These are phyloP conservation scores for Aldrovandia affinis DNA, from an alignment of 2,797 vertebrate genomes.

Conservation along the genomic window DNA sequence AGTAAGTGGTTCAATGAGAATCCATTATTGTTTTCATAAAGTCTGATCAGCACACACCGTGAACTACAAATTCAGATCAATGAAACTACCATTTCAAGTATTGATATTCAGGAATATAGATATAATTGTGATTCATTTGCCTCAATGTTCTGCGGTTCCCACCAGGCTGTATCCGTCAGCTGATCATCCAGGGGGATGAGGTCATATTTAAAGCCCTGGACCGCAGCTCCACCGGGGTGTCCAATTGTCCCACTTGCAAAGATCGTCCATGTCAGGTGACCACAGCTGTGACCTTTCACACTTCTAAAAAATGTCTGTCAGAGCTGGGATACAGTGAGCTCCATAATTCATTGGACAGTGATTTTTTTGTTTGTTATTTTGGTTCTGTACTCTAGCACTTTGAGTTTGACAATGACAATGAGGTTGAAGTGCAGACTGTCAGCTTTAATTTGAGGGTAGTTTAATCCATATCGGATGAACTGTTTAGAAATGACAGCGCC, in stretches of 20 bases:
- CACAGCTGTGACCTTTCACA: background rate
- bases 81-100: background rate
- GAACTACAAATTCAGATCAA: background rate
- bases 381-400: too few species aligned
- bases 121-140: background rate
- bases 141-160: background rate
- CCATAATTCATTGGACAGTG: too few species aligned
- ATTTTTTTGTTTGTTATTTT: too few species aligned
- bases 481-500: too few species aligned
- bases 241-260: conserved; percentile 91
- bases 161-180: conserved; percentile 89
- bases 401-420: too few species aligned
- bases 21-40: background rate
- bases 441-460: too few species aligned
- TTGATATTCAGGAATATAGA: background rate
- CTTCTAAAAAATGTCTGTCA: background rate
- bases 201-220: conserved; percentile 91
- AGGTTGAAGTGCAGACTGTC: too few species aligned
- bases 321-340: background rate
- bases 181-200: conserved; percentile 91
- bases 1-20: background rate
- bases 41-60: background rate
- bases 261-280: conserved; percentile 90
- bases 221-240: conserved; percentile 82
- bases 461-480: too few species aligned